Evolutionary conservation across 2,888 invertebrate species (phyloP), one percentile per base, ranked within the genome.

Genomic region (Drosophila recens): DNA sequence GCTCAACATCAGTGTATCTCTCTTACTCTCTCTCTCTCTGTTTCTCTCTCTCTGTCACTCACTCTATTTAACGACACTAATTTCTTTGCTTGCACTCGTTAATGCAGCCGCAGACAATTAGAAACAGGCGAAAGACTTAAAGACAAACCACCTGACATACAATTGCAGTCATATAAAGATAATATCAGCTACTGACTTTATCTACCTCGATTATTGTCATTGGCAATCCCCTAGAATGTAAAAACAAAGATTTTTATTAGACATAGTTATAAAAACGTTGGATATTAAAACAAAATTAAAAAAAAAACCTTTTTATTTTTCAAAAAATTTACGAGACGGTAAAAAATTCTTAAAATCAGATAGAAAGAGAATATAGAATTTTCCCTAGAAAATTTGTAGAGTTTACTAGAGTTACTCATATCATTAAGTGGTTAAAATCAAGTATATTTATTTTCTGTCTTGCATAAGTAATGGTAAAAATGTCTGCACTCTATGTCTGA

Each of bases 51-150:
- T 13, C 10, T 33, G n/a, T 45, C 20, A 27, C 1, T 13, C 6
- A 11, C 17, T 10, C 17, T 52, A 6, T 27, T 38, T 17, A 36
- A 36, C 27, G 40, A 13, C 51, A 13, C 34, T 51, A 20, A 51
- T 36, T 34, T 51, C 51, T 51, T 36, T n/a, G 45, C 45, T 45
- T 23, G 45, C 34, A 77, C 75, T 70, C 78, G 80, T 67, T 72
- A 83, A 65, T 69, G 78, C 75, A 68, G 46, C 59, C 70, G 43
- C 57, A 48, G 23, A 27, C 73, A 68, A 53, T 51, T 52, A 48
- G 42, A 46, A 11, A 40, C 46, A 53, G 36, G 46, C 42, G 48
- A 48, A 6, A 34, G 10, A 27, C 30, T 1, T 11, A 15, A 5
- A 40, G 40, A 51, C 75, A 68, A 61, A 49, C 57, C 61, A 66